A percentile compares a stretch with the other conserved stretches of the same genome.
Evolutionary conservation across 2,113 vertebrate species (phyloP).

Genomic region (Nymphicus hollandicus): DNA sequence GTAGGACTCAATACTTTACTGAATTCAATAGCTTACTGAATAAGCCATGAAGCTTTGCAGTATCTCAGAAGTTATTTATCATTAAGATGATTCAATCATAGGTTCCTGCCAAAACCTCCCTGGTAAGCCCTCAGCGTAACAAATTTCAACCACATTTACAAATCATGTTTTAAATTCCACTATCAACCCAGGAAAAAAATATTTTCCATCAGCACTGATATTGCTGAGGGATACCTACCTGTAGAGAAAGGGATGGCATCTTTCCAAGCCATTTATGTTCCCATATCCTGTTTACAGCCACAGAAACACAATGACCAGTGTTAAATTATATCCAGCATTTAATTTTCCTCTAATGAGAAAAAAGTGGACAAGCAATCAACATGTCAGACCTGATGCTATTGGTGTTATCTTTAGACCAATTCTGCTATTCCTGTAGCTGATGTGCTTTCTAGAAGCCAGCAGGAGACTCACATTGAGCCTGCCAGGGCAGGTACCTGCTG

Average conservation of each 20-base stretch:
- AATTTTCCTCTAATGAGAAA: not conserved
- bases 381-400: not conserved
- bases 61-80: not conserved
- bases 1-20: not conserved
- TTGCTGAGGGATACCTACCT: not conserved
- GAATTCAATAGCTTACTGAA: not conserved
- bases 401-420: not conserved
- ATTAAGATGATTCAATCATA: not conserved
- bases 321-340: not conserved
- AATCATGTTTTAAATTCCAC: not conserved
- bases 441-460: not conserved
- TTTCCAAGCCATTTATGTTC: not conserved
- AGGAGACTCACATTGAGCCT: not conserved
- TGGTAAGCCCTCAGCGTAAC: not conserved
- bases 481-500: not conserved
- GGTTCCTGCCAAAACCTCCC: not conserved
- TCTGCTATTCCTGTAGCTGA: not conserved
- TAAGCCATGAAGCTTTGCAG: not conserved
- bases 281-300: not conserved
- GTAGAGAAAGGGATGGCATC: not conserved
- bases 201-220: not conserved
- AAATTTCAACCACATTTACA: not conserved
- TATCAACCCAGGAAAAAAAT: not conserved
- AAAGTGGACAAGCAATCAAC: not conserved
- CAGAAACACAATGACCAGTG: not conserved